Conservation (phyloP, 2,113 vertebrate genomes). For the Pseudorasbora parva region DNA sequence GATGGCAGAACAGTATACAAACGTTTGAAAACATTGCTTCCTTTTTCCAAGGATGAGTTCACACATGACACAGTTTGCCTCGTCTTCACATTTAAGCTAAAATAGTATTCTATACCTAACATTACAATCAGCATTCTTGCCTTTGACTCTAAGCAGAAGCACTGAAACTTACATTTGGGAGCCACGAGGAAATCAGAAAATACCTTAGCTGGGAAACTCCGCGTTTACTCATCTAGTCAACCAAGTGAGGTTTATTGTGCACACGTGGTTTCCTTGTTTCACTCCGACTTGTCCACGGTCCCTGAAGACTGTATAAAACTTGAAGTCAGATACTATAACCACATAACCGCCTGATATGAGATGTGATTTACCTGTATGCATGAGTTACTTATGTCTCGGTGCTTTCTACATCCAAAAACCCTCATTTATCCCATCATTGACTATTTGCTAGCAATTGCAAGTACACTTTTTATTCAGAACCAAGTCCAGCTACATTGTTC, state of each 20-base stretch:
- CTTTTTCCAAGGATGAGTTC: constrained; percentile 68
- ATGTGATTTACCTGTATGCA: background rate
- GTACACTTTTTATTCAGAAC: constrained; percentile 1
- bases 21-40: constrained; percentile 69
- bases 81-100: constrained; percentile 53
- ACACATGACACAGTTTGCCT: constrained; percentile 58
- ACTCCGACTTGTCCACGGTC: background rate
- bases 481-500: constrained; percentile 35
- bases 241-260: background rate
- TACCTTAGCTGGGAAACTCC: constrained; percentile 11
- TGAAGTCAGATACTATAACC: background rate
- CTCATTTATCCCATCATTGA: background rate
- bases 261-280: background rate
- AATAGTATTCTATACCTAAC: constrained; percentile 52
- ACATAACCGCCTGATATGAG: background rate
- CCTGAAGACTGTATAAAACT: background rate
- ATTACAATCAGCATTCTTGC: constrained; percentile 54
- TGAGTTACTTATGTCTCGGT: background rate
- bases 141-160: constrained; percentile 35
- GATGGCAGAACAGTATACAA: constrained; percentile 82
- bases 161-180: constrained; percentile 41
- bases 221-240: background rate
- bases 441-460: background rate
- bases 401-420: constrained; percentile 3
- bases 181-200: constrained; percentile 10